Evolutionary conservation across 2,888 invertebrate genomes (phyloP).

Genomic region (Agonopterix subpropinquella): DNA sequence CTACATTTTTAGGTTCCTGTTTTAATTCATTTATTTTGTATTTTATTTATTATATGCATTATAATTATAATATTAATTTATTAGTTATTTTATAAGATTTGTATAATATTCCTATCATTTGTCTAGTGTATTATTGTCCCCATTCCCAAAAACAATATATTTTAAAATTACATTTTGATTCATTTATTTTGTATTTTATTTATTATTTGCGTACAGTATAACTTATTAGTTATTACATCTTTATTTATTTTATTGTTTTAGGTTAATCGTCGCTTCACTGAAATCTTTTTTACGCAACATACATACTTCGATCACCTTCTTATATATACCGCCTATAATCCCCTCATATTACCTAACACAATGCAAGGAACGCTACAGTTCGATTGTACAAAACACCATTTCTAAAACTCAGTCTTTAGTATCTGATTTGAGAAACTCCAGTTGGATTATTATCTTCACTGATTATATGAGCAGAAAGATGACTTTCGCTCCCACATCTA

Average conservation of each 20-base stretch:
- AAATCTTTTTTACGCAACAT: conserved; percentile 47
- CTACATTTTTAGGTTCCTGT: no score
- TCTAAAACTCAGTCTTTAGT: conserved; percentile 33
- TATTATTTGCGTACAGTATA: no score
- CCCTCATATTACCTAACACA: conserved; percentile 38
- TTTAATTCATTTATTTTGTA: no score
- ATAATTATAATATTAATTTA: no score
- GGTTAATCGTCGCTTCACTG: conserved; percentile 65
- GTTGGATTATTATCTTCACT: conserved; percentile 55
- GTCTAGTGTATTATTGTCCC: no score
- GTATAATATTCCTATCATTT: no score
- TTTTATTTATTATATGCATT: no score
- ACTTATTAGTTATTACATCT: not conserved
- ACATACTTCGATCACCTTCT: conserved; percentile 43
- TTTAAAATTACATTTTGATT: no score
- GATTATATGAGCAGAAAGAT: conserved; percentile 67
- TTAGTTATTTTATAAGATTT: no score
- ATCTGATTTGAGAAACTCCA: conserved; percentile 33
- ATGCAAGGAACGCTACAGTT: conserved; percentile 39
- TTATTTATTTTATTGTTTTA: conserved; percentile 58
- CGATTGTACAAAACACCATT: conserved; percentile 32
- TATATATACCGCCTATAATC: conserved; percentile 42
- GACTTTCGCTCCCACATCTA: conserved; percentile 62
- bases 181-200: no score
- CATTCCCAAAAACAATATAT: no score